Evolutionary conservation across 2,797 vertebrate genomes (phyloP).

Genomic region (Mormyrus proboscirostris): DNA sequence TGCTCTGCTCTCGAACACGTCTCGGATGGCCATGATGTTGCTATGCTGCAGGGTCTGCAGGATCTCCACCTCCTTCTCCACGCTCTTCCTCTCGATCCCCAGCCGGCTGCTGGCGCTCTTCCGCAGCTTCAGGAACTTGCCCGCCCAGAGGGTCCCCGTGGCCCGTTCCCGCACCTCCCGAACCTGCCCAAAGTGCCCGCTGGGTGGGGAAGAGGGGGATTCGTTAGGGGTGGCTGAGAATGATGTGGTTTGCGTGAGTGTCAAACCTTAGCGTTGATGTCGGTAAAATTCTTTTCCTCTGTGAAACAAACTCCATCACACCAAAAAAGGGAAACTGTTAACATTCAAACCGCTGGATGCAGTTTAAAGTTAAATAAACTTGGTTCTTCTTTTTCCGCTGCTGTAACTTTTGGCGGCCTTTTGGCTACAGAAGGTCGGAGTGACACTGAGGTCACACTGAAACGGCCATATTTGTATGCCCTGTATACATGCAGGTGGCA

Average conservation of each 20-base stretch:
- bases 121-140: slow-evolving; percentile 40
- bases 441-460: neutral
- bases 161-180: slow-evolving; percentile 39
- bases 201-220: neutral
- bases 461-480: neutral
- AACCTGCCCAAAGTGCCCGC: slow-evolving; percentile 48
- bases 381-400: neutral
- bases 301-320: neutral
- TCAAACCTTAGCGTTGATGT: neutral
- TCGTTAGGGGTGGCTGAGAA: neutral
- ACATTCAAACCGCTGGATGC: neutral
- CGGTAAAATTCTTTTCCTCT: neutral
- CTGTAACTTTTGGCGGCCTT: neutral
- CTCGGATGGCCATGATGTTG: slow-evolving; percentile 41
- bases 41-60: slow-evolving; percentile 48
- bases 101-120: slow-evolving; percentile 37
- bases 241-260: neutral
- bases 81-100: slow-evolving; percentile 37
- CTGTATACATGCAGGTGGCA: neutral
- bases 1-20: slow-evolving; percentile 50
- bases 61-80: slow-evolving; percentile 46
- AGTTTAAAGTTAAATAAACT: neutral
- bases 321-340: neutral
- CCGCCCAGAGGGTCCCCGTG: slow-evolving; percentile 37
- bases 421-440: neutral